phyloP scores from a whole-genome alignment of 2,888 invertebrate species.

The Meteorus colon region DNA sequence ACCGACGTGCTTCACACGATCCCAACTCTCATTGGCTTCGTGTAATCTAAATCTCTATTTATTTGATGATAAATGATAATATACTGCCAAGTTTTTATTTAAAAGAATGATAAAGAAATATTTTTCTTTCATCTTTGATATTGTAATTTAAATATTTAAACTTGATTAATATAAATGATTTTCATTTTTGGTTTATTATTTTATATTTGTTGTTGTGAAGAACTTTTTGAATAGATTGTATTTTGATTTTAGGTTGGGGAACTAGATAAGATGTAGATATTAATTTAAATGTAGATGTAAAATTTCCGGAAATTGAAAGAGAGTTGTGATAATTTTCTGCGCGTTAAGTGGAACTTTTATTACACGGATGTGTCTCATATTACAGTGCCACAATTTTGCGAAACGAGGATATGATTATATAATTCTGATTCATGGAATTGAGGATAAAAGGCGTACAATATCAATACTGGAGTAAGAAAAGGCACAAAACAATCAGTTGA shows the following conservation, averaged over 20 bases:
- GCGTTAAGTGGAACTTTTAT: not conserved
- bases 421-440: not conserved
- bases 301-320: not conserved
- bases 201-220: no score
- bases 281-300: not conserved
- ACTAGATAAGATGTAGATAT: no score
- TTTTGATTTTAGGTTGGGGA: no score
- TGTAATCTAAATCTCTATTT: conserved; percentile 10
- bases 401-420: not conserved
- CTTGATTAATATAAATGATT: not conserved
- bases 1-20: no score
- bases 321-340: no score
- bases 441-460: no score
- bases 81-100: not conserved
- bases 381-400: conserved; percentile 35
- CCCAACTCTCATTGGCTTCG: conserved; percentile 1
- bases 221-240: no score
- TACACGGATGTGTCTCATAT: conserved; percentile 20
- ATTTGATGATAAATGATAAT: not conserved
- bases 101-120: conserved; percentile 4
- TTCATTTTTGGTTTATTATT: not conserved
- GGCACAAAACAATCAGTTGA: not conserved
- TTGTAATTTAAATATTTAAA: conserved; percentile 24
- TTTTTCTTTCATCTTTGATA: no score
- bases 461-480: not conserved